These are phyloP conservation scores for Nephrocerus scutellatus DNA, from an alignment of 2,888 invertebrate genomes.

Conservation along the genomic window DNA sequence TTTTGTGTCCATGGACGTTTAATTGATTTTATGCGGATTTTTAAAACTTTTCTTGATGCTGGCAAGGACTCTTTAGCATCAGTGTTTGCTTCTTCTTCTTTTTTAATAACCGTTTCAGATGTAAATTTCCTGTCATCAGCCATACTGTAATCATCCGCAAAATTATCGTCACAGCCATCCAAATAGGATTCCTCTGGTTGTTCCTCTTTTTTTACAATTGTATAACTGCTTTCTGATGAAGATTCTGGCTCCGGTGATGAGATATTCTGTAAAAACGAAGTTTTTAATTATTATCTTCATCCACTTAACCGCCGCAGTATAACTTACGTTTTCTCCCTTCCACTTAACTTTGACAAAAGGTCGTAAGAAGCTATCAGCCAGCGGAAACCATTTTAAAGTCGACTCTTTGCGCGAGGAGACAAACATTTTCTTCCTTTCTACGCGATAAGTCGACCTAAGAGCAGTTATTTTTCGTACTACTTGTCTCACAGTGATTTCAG, in stretches of 20 bases:
- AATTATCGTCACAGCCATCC: too few relatives aligned
- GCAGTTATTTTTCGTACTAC: constrained; percentile 17
- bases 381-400: constrained; percentile 14
- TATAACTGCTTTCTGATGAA: too few relatives aligned
- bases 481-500: constrained; percentile 11
- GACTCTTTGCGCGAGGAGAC: constrained; percentile 7
- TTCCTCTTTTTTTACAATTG: too few relatives aligned
- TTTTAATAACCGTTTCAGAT: too few relatives aligned
- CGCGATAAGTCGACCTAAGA: constrained; percentile 13
- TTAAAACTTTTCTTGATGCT: constrained; percentile 7
- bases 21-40: constrained; percentile 16
- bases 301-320: too few relatives aligned
- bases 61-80: too few relatives aligned
- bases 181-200: too few relatives aligned
- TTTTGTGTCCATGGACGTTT: constrained; percentile 21
- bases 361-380: constrained; percentile 18
- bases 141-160: background rate
- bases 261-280: too few relatives aligned
- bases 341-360: constrained; percentile 11
- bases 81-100: too few relatives aligned
- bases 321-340: too few relatives aligned
- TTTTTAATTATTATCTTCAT: too few relatives aligned
- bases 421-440: constrained; percentile 12
- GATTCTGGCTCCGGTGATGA: too few relatives aligned
- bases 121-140: background rate